These are phyloP conservation scores for Osmerus mordax DNA, from an alignment of 2,113 vertebrate species.

Conservation along the genomic window DNA sequence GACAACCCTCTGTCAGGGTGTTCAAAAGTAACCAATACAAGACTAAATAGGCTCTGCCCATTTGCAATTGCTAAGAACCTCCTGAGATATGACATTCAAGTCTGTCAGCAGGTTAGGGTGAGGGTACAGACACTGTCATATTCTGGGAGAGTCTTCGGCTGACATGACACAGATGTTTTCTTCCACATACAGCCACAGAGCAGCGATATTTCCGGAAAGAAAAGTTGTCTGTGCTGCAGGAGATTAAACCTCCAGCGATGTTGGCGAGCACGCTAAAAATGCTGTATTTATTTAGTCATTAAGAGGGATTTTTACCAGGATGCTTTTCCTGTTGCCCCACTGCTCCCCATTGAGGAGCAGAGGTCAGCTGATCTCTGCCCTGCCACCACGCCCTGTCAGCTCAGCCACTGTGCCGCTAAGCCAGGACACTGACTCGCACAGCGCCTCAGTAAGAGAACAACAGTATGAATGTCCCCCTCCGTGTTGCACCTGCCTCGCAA, in stretches of 20 bases:
- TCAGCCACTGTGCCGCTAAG: conserved; percentile 33
- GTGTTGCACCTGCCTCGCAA: too few relatives aligned
- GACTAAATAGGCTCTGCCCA: conserved; percentile 36
- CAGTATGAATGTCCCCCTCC: too few relatives aligned
- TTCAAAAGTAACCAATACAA: conserved; percentile 46
- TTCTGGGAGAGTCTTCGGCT: too few relatives aligned
- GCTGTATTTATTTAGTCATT: conserved; percentile 19
- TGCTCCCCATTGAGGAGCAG: conserved; percentile 35
- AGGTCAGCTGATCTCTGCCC: conserved; percentile 37
- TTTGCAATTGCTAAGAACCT: background rate
- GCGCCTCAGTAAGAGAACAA: too few relatives aligned
- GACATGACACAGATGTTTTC: too few relatives aligned
- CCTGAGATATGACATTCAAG: conserved; percentile 28
- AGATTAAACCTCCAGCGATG: conserved; percentile 1
- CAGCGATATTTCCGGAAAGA: background rate
- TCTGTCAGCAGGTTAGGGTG: conserved; percentile 11
- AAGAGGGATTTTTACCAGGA: conserved; percentile 21
- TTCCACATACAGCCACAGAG: too few relatives aligned
- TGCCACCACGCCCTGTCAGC: conserved; percentile 32
- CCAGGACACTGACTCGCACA: conserved; percentile 1
- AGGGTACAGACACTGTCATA: background rate
- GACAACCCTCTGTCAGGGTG: conserved; percentile 14
- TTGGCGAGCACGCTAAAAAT: conserved; percentile 2
- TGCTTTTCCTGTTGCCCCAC: conserved; percentile 22
- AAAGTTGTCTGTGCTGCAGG: background rate